These are phyloP conservation scores for Cryptus armator DNA, from an alignment of 2,888 invertebrate genomes.

Conservation along the genomic window DNA sequence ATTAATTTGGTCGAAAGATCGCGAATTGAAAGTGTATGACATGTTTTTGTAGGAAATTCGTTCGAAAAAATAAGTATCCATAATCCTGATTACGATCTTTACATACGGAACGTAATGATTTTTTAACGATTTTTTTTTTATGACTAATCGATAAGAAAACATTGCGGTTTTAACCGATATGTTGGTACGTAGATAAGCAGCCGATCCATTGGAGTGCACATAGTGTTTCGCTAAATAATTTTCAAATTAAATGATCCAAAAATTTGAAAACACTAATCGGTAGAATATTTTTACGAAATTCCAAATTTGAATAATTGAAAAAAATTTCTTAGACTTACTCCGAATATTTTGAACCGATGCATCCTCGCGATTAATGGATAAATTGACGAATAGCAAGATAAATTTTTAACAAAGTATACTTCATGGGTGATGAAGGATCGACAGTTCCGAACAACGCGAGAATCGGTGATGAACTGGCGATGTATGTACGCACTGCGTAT, in stretches of 20 bases:
- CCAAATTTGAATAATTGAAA: not conserved
- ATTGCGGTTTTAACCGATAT: too few species aligned
- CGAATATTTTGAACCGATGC: not conserved
- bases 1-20: not conserved
- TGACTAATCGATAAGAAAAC: too few species aligned
- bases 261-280: too few species aligned
- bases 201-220: too few species aligned
- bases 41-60: not conserved
- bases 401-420: not conserved
- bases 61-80: not conserved
- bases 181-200: too few species aligned
- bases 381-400: not conserved
- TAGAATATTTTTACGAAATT: too few species aligned
- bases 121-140: too few species aligned
- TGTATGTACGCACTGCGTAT: not conserved
- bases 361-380: not conserved
- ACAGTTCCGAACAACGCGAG: conserved; percentile 1
- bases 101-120: too few species aligned
- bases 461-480: not conserved
- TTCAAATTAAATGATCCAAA: too few species aligned
- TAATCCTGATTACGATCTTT: too few species aligned
- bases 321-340: not conserved
- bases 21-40: not conserved
- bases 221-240: too few species aligned
- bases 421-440: not conserved